Evolutionary conservation across 2,888 invertebrate genomes (phyloP), one percentile per base, ranked within the genome.

Genomic region (Drosophila conformis): DNA sequence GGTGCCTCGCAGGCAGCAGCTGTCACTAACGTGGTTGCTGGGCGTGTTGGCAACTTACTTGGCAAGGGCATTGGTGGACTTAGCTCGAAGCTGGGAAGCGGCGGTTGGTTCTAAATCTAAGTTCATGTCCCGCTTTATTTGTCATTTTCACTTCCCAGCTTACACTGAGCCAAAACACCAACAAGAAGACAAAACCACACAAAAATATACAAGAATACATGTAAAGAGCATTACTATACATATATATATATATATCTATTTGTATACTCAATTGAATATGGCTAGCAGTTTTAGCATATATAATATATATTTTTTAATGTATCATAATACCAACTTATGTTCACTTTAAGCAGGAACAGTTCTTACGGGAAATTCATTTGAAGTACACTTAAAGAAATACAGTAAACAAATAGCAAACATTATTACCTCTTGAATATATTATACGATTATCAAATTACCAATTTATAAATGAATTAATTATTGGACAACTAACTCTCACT

Each of bases 31-130:
- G 91, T 91, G 59, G 92, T 97, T 78, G 97, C 97, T 78, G 98
- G 97, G 64, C 95, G 97, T 94, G 96, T 98, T 90, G 97, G 97
- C 87, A 97, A 97, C 94, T 96, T 98, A 93, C 96, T 98, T 89
- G 98, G 98, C 61, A 97, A 97, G 92, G 97, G 98, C 82, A 96
- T 98, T 89, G 98, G 98, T 81, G 97, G 98, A 91, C 95, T 98
- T 90, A 97, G 97, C 91, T 97, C 97, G 88, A 97, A 97, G 94
- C 95, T 98, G 81, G 97, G 97, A 78, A 96, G 97, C 83, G 96
- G 97, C 68, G 96, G 96, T 93, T 97, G 97, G 97, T 97, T 97
- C 94, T 97, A 96, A 94, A 68, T 53, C 8, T 4, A 15, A 15
- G 25, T 46, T 46, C 1, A 15, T 15, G 8, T 25, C 46, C 15